Percentiles rank a stretch among this genome's conserved stretches.
phyloP scores from a whole-genome alignment of 2,797 vertebrate genomes.

The Podarcis siculus region DNA sequence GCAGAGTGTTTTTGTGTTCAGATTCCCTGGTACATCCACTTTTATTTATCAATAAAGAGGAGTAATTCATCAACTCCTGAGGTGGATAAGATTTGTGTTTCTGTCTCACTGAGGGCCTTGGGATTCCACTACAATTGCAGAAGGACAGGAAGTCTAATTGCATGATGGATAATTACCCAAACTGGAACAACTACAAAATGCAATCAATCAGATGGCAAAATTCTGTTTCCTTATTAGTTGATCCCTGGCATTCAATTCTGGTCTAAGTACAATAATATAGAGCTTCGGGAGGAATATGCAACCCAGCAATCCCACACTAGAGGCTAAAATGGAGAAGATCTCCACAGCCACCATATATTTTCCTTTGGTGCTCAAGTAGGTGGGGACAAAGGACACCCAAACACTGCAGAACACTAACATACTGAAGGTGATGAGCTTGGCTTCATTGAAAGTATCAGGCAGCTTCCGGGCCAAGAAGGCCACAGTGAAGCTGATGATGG shows the following conservation, averaged over 20 bases:
- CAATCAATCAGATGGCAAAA: too few relatives aligned
- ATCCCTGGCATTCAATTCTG: not conserved
- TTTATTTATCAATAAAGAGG: too few relatives aligned
- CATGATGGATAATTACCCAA: too few relatives aligned
- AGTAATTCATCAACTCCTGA: too few relatives aligned
- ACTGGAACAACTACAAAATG: too few relatives aligned
- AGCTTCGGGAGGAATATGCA: not conserved
- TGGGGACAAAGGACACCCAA: constrained; percentile 1
- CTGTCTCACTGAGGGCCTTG: too few relatives aligned
- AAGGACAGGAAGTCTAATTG: too few relatives aligned
- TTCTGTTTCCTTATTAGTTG: not conserved
- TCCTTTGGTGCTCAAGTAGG: not conserved
- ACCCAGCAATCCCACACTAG: not conserved
- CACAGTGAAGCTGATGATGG: not conserved
- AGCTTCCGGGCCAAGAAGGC: not conserved
- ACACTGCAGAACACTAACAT: constrained; percentile 6
- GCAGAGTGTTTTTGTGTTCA: too few relatives aligned
- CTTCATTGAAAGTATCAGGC: not conserved
- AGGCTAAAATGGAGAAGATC: constrained; percentile 5
- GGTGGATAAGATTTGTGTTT: too few relatives aligned
- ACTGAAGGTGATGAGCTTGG: constrained; percentile 19
- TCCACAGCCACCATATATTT: constrained; percentile 20
- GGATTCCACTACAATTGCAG: too few relatives aligned
- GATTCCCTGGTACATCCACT: too few relatives aligned
- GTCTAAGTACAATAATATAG: not conserved